These are phyloP conservation scores for Leptinotarsa peninsularis DNA, from an alignment of 2,888 invertebrate genomes.

Conservation along the genomic window DNA sequence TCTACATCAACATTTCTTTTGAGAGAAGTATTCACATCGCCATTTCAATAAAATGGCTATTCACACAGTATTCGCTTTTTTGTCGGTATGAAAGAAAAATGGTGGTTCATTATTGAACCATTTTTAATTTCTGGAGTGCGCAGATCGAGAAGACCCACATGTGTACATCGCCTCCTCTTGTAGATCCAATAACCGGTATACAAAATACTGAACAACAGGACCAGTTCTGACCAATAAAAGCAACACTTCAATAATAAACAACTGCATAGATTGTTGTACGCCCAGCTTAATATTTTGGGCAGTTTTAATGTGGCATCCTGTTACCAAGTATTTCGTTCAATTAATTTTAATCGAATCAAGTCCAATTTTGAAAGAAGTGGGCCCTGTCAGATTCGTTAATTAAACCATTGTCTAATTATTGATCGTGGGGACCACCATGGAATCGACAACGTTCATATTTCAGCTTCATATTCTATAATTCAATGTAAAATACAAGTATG, in stretches of 20 bases:
- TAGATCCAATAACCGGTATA: constrained; percentile 4
- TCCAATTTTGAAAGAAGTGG: constrained; percentile 49
- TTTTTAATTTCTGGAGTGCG: no score
- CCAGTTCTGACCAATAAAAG: constrained; percentile 30
- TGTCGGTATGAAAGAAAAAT: no score
- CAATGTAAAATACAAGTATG: no score
- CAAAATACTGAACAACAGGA: constrained; percentile 5
- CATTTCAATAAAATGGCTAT: no score
- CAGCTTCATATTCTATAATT: no score
- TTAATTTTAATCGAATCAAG: constrained; percentile 53
- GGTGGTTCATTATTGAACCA: no score
- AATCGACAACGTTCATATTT: background rate
- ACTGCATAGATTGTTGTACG: constrained; percentile 30
- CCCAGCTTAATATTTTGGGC: constrained; percentile 41
- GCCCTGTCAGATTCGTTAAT: constrained; percentile 51
- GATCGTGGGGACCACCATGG: constrained; percentile 26
- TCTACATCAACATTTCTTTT: no score
- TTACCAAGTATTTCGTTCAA: constrained; percentile 49
- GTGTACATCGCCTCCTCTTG: background rate
- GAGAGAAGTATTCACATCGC: no score
- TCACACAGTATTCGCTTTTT: no score
- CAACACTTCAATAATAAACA: constrained; percentile 35
- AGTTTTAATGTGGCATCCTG: constrained; percentile 42
- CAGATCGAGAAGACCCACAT: no score
- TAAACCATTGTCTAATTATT: constrained; percentile 41